These are phyloP conservation scores for Cephus nigrinus DNA, from an alignment of 2,888 invertebrate genomes.

Conservation along the genomic window DNA sequence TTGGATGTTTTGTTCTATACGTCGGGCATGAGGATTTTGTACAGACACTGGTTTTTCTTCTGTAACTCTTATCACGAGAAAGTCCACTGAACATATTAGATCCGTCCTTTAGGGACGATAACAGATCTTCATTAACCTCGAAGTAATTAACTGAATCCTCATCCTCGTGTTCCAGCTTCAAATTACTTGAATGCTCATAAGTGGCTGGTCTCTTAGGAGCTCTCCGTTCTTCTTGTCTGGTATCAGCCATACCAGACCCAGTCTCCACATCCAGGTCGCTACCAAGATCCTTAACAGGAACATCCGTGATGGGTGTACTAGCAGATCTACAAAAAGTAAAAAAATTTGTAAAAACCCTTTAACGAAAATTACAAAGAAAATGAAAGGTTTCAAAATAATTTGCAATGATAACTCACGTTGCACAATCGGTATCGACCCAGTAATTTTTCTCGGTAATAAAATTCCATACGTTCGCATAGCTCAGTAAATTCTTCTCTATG, in stretches of 20 bases:
- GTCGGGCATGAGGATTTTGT: constrained; percentile 17
- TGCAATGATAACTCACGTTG: constrained; percentile 18
- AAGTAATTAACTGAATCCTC: neutral
- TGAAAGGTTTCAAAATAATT: neutral
- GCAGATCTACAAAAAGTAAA: neutral
- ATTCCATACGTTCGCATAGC: constrained; percentile 37
- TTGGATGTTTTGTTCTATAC: constrained; percentile 14
- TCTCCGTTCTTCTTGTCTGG: neutral
- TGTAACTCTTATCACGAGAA: neutral
- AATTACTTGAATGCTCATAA: neutral
- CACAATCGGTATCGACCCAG: constrained; percentile 29
- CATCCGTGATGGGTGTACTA: neutral
- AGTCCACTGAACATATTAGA: neutral
- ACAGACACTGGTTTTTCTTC: constrained; percentile 7
- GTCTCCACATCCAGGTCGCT: constrained; percentile 38
- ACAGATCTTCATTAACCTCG: constrained; percentile 1
- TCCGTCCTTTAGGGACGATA: neutral
- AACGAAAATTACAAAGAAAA: neutral
- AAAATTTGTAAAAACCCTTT: no score
- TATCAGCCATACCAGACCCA: constrained; percentile 22
- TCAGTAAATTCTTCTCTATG: constrained; percentile 36
- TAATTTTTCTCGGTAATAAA: constrained; percentile 44
- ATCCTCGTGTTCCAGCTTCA: neutral
- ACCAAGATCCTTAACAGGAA: constrained; percentile 1
- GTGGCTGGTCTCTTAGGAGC: constrained; percentile 19